Evolutionary conservation across 2,888 invertebrate species (phyloP).

Genomic region (Ischnus inquisitorius): DNA sequence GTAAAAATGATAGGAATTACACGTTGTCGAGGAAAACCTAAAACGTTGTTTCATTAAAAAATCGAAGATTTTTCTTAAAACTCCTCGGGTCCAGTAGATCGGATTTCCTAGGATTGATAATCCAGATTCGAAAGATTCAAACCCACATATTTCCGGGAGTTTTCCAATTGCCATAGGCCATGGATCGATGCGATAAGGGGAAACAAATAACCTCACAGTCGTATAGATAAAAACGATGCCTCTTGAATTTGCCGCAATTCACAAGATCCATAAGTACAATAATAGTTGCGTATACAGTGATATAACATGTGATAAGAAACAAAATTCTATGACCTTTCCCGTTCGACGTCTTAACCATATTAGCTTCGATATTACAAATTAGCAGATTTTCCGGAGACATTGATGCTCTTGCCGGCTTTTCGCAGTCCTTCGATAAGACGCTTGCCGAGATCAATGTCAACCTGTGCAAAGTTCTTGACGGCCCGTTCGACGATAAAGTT

Average conservation of each 20-base stretch:
- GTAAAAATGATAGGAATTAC: too few species aligned
- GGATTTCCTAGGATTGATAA: too few species aligned
- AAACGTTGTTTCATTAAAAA: too few species aligned
- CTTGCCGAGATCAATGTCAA: constrained; percentile 92
- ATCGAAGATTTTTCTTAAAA: too few species aligned
- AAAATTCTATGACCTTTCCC: neutral
- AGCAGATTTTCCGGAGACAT: constrained; percentile 77
- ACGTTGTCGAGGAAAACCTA: too few species aligned
- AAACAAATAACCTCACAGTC: neutral
- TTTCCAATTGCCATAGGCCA: neutral
- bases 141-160: too few species aligned
- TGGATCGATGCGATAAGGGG: neutral
- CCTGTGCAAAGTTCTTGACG: constrained; percentile 93
- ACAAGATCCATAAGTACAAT: constrained; percentile 28
- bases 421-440: constrained; percentile 90
- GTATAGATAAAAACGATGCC: constrained; percentile 28
- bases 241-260: constrained; percentile 37
- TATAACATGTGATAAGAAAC: neutral
- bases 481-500: constrained; percentile 95
- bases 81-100: too few species aligned
- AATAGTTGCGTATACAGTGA: neutral
- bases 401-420: constrained; percentile 81
- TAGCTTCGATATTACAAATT: constrained; percentile 74
- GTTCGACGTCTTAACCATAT: neutral
- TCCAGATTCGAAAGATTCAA: too few species aligned